These are phyloP conservation scores for Aeoliscus strigatus DNA, from an alignment of 2,797 vertebrate genomes.

Conservation along the genomic window DNA sequence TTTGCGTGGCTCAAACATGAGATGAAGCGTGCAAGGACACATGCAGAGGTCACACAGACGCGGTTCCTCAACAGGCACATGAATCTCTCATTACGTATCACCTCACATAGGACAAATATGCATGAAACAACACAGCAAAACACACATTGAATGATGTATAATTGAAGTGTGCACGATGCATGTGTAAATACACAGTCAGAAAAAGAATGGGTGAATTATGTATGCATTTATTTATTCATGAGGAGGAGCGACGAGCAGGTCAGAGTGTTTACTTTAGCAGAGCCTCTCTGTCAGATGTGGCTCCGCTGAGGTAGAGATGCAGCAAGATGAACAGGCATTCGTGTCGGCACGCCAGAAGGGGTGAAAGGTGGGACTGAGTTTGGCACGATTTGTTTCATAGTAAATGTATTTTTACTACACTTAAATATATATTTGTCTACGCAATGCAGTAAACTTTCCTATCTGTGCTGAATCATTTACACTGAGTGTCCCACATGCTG, in stretches of 20 bases:
- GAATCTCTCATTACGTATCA: constrained; percentile 3
- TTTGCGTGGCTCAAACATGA: constrained; percentile 3
- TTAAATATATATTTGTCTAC: constrained; percentile 13
- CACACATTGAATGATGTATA: constrained; percentile 7
- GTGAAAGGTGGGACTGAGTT: constrained; percentile 3
- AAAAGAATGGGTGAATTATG: constrained; percentile 29
- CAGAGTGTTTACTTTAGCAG: constrained; percentile 36
- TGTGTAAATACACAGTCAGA: constrained; percentile 21
- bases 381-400: neutral
- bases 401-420: constrained; percentile 11
- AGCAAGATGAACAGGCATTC: constrained; percentile 10
- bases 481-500: constrained; percentile 13
- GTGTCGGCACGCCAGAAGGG: constrained; percentile 7
- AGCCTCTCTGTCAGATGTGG: constrained; percentile 29
- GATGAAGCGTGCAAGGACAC: constrained; percentile 15
- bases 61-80: neutral
- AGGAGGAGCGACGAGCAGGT: constrained; percentile 33
- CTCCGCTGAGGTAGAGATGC: constrained; percentile 12
- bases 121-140: constrained; percentile 17
- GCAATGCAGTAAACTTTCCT: constrained; percentile 8
- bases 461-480: constrained; percentile 26
- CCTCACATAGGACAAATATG: constrained; percentile 9
- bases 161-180: constrained; percentile 10
- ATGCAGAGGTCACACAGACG: constrained; percentile 8
- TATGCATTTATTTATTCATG: constrained; percentile 47